Evolutionary conservation across 1,140 invertebrate species (phyloP).

Genomic region (Helicoverpa armigera): DNA sequence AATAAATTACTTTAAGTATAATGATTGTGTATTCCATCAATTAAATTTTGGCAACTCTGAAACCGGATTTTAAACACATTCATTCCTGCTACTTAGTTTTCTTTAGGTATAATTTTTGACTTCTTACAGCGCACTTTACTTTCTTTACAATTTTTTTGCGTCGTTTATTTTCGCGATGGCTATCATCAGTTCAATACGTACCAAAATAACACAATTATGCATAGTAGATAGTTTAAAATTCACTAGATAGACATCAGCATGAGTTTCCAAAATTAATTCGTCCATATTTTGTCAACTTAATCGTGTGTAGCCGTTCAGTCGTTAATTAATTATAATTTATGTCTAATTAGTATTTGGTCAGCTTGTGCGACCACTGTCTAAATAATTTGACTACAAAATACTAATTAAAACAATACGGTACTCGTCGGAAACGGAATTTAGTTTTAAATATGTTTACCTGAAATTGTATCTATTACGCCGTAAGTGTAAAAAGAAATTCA

Average conservation of each 20-base stretch:
- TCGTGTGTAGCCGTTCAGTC: background rate
- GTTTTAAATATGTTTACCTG: background rate
- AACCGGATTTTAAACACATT: too few species aligned
- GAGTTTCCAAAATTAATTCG: constrained; percentile 36
- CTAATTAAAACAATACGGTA: background rate
- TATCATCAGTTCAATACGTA: background rate
- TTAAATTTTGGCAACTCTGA: too few species aligned
- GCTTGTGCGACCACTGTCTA: background rate
- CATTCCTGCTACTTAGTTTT: too few species aligned
- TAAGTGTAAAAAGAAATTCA: too few species aligned
- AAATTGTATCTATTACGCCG: background rate
- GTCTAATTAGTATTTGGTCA: background rate
- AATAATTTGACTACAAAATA: constrained; percentile 2
- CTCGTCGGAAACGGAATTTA: too few species aligned
- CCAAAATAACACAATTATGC: background rate
- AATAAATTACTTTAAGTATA: too few species aligned
- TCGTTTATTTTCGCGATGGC: too few species aligned
- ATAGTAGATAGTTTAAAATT: background rate
- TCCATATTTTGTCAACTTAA: background rate
- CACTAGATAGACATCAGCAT: background rate
- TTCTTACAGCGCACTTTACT: too few species aligned
- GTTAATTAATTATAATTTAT: constrained; percentile 1
- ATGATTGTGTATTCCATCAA: too few species aligned
- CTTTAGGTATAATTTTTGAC: too few species aligned
- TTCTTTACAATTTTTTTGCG: too few species aligned